Conservation (phyloP, 2,113 vertebrate species). For the Daboia siamensis region DNA sequence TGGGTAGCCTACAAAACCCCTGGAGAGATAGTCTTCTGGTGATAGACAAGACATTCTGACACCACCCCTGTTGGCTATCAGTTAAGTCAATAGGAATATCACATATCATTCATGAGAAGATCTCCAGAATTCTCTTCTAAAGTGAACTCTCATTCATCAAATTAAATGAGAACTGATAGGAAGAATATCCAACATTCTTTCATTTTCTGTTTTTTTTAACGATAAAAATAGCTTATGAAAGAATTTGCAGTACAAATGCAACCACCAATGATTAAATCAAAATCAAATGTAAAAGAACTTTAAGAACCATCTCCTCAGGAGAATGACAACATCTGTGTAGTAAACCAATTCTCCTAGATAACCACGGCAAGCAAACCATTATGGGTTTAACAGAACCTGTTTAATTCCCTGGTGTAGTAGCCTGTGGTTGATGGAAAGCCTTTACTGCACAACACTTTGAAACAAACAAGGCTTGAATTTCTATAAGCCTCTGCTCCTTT, state of each 20-base stretch:
- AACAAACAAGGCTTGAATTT: not conserved
- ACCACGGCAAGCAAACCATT: not conserved
- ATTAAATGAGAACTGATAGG: not conserved
- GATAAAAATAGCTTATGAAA: not conserved
- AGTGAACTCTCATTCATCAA: not conserved
- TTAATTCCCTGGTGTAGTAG: not conserved
- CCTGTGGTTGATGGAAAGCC: not conserved
- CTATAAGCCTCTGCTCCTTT: not conserved
- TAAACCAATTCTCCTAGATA: not conserved
- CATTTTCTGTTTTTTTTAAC: not conserved
- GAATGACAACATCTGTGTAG: not conserved
- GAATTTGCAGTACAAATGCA: not conserved
- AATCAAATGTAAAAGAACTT: not conserved
- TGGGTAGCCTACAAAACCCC: not conserved
- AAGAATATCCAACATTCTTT: not conserved
- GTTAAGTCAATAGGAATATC: not conserved
- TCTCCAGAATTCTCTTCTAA: not conserved
- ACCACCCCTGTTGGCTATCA: not conserved
- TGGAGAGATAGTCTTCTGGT: not conserved
- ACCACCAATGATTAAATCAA: not conserved
- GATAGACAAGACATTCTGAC: not conserved
- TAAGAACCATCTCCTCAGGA: not conserved
- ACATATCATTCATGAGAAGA: not conserved
- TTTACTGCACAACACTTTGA: not conserved
- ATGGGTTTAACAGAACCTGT: not conserved